Conservation (phyloP, 2,888 invertebrate species). For the Sesamia inferens region DNA sequence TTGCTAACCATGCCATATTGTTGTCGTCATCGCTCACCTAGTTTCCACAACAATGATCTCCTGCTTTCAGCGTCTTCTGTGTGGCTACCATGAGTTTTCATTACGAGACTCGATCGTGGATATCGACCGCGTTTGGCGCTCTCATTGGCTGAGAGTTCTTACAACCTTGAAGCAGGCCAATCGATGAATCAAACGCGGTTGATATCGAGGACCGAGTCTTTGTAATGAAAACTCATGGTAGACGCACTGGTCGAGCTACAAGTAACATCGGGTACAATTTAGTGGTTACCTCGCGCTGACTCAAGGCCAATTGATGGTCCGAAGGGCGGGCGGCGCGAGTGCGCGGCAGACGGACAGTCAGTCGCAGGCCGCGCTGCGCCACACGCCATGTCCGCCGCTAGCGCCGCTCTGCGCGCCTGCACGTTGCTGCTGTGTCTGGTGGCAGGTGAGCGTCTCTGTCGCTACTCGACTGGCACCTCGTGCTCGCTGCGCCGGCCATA, state of each 20-base stretch:
- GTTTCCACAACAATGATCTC: slow-evolving; percentile 53
- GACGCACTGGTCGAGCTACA: slow-evolving; percentile 11
- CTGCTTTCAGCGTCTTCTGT: slow-evolving; percentile 42
- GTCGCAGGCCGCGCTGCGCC: slow-evolving; percentile 64
- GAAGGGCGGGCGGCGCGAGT: slow-evolving; percentile 80
- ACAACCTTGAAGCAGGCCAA: too few relatives aligned
- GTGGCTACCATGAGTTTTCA: too few relatives aligned
- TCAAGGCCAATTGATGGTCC: slow-evolving; percentile 77
- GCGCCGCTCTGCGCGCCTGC: slow-evolving; percentile 66
- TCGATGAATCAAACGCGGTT: too few relatives aligned
- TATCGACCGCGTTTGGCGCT: too few relatives aligned
- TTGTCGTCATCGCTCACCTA: neutral
- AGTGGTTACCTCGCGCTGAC: slow-evolving; percentile 72
- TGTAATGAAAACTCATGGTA: too few relatives aligned
- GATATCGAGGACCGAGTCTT: too few relatives aligned
- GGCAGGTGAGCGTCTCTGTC: slow-evolving; percentile 75
- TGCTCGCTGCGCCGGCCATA: neutral
- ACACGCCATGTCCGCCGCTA: slow-evolving; percentile 58
- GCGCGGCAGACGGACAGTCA: slow-evolving; percentile 64
- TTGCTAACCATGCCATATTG: slow-evolving; percentile 15
- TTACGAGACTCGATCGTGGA: too few relatives aligned
- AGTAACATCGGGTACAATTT: slow-evolving; percentile 65
- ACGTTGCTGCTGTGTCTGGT: slow-evolving; percentile 77
- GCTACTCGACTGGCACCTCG: slow-evolving; percentile 5
- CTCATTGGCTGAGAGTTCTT: too few relatives aligned